phyloP scores from a whole-genome alignment of 2,888 invertebrate species.

The Chloromyia formosa region DNA sequence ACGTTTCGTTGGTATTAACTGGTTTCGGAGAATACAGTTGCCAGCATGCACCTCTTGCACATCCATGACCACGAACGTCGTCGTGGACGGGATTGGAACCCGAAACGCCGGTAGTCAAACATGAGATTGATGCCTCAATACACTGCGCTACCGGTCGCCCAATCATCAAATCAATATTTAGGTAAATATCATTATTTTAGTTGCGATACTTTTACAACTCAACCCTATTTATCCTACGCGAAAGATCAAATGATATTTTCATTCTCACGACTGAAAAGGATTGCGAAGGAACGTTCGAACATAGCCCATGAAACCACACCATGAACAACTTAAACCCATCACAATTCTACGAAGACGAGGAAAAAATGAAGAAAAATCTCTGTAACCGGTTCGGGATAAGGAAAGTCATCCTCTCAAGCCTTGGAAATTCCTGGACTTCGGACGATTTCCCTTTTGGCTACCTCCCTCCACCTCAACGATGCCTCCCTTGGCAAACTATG shows the following conservation, averaged over 20 bases:
- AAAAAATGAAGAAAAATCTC: conserved; percentile 35
- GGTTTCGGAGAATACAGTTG: no score
- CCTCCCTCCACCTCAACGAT: background rate
- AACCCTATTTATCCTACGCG: conserved; percentile 5
- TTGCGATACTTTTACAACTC: background rate
- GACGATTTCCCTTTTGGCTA: background rate
- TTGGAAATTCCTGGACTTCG: background rate
- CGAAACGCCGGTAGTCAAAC: no score
- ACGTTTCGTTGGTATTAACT: no score
- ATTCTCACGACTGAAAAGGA: conserved; percentile 30
- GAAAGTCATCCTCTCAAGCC: conserved; percentile 39
- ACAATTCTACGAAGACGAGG: background rate
- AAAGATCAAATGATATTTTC: conserved; percentile 4
- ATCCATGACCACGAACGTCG: no score
- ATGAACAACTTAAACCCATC: conserved; percentile 14
- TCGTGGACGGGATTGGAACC: no score
- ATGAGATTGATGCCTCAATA: no score
- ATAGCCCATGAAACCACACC: background rate
- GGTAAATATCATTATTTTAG: no score
- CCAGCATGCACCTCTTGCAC: no score
- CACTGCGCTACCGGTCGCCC: no score
- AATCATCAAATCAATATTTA: no score
- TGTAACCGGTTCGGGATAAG: conserved; percentile 42
- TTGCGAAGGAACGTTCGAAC: conserved; percentile 19
- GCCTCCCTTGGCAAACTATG: background rate